These are phyloP conservation scores for Pseudorhiza aurosa DNA, from an alignment of 30 jellyfish, hydroid and myxozoan species.

Conservation along the genomic window DNA sequence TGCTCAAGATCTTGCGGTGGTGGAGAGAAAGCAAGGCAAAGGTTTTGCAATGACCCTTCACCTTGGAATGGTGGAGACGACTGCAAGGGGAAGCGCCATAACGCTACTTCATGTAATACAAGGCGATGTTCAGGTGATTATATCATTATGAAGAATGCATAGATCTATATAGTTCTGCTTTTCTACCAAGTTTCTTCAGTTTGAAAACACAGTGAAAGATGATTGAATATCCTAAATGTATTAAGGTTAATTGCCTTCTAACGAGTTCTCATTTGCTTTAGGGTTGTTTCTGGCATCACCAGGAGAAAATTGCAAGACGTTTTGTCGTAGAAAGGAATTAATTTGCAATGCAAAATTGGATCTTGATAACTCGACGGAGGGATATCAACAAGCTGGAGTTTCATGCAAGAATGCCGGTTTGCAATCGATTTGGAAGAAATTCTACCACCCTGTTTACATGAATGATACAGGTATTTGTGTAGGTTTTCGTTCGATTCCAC, in stretches of 20 bases:
- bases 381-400: slow-evolving; percentile 10
- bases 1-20: slow-evolving; percentile 70
- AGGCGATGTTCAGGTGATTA: slow-evolving; percentile 59
- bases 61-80: slow-evolving; percentile 79
- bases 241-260: too few relatives aligned
- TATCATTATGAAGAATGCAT: too few relatives aligned
- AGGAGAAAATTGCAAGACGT: slow-evolving; percentile 19
- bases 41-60: slow-evolving; percentile 61
- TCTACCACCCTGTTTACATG: slow-evolving; percentile 36
- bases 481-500: slow-evolving; percentile 29
- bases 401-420: slow-evolving; percentile 9
- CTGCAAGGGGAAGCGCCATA: slow-evolving; percentile 28
- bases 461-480: slow-evolving; percentile 31
- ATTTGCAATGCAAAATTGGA: slow-evolving; percentile 34
- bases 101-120: slow-evolving; percentile 43
- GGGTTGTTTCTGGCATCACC: slow-evolving; percentile 33
- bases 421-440: slow-evolving; percentile 15
- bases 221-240: too few relatives aligned
- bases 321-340: slow-evolving; percentile 2
- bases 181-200: too few relatives aligned
- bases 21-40: slow-evolving; percentile 16
- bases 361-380: slow-evolving; percentile 12
- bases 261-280: too few relatives aligned
- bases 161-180: too few relatives aligned
- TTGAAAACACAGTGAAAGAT: too few relatives aligned